Base-by-base conservation (phyloP, 2,888 invertebrate species). In the Aphodius granarius region DNA sequence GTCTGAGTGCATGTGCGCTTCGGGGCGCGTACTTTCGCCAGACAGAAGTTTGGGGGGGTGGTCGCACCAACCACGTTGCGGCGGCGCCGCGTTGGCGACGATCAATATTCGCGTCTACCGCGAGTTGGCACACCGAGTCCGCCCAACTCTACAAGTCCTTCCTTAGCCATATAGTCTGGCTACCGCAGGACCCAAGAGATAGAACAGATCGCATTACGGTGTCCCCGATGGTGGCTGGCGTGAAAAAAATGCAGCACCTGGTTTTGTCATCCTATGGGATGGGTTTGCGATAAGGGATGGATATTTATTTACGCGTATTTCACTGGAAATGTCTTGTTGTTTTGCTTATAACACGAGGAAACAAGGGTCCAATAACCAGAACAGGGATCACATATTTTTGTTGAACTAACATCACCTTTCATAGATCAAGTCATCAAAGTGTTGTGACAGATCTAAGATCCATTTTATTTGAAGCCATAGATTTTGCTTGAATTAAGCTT, bases 51-150 rank as follows among this genome's bases (percentile, higher is more conserved):
- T 20, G 66, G 68, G 68, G 65, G 16, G 22, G 20, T 20, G 68
- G 3, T 20, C 5, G 20, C 20, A 68, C 20, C 21, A 22, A 22
- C n/a, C 20, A 20, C n/a, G 43, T 43, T 43, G 43, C 43, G 13
- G 43, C 43, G 43, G 6, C 43, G 43, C 43, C 43, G 43, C 43
- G 43, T 18, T 19, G 68, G 68, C n/a, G 68, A 20, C 20, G 68
- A 68, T 68, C 68, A 68, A 68, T 68, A 68, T 68, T 68, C 68
- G 18, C 20, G 68, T 68, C 68, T 68, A 68, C 68, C 21, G 20
- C 15, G 68, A 19, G 21, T 22, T 21, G 68, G 3, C 20, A 20
- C 19, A 68, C 17, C 18, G 3, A 66, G 66, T 19, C 19, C 19
- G 17, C 20, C 43, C 43, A 43, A 43, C 43, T 43, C 43, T 43